Base-by-base conservation (phyloP, 2,797 vertebrate species). In the Prionace glauca region DNA sequence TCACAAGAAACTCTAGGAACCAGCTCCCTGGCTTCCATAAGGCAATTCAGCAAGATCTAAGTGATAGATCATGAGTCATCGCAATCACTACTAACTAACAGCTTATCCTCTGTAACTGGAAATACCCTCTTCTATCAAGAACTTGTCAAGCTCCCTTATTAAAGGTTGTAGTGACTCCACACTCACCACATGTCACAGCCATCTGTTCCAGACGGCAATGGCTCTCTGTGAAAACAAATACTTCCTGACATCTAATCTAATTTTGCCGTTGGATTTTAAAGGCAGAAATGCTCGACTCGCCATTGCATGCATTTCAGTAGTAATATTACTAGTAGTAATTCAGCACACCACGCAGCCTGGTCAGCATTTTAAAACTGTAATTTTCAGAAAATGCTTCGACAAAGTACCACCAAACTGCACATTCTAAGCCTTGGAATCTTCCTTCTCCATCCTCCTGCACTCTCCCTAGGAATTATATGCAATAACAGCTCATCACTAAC, bases 191-290 rank as follows among this genome's bases (percentile, higher is more conserved):
- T 84, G 81, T 84, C 81, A 84, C 36, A 84, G 20, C 81, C 36
- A 22, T 84, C 81, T 45, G 36, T 24, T 45, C 41, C 81, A 84
- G 36, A 84, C 18, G 41, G 81, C 81, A 84, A 45, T 84, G 81
- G 81, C 81, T 84, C 41, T 45, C 36, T 45, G 36, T 84, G 79
- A 84, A 84, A 81, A 84, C 7, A 84, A 84, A 84, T 84, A 84
- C 36, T 84, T 84, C 79, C 36, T 84, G 79, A 84, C 79, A 41
- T 84, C 79, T 84, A 74, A 74, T 32, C 72, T 74, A 84, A 84
- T 41, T 41, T 84, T 84, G 79, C 18, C 79, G 20, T 41, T 84
- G 79, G 79, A 84, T 41, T 45, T 84, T 84, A 84, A 84, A 84
- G 79, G 79, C 36, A 84, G 20, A 36, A 84, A 41, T 16, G 7